Conservation (phyloP, 2,888 invertebrate species). For the Caenorhabditis sulstoni region DNA sequence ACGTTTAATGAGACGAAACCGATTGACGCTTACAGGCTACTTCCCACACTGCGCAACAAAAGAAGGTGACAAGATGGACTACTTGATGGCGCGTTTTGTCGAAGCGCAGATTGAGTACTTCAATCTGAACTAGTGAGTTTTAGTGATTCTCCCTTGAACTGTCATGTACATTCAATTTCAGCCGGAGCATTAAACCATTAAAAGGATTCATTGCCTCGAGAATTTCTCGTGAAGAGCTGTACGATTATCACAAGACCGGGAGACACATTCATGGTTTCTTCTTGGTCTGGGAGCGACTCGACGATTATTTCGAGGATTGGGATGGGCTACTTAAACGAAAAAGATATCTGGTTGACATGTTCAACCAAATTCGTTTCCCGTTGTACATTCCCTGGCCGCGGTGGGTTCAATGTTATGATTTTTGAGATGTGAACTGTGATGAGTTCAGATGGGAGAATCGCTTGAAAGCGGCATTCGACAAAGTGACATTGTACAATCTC, state of each 20-base stretch:
- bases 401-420: slow-evolving; percentile 9
- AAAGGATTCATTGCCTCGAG: background rate
- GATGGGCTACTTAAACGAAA: background rate
- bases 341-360: slow-evolving; percentile 47
- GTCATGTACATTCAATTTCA: slow-evolving; percentile 19
- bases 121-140: slow-evolving; percentile 23
- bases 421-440: too few species aligned
- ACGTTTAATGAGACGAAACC: too few species aligned
- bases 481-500: slow-evolving; percentile 10
- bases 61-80: background rate
- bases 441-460: slow-evolving; percentile 28
- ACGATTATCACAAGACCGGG: slow-evolving; percentile 21
- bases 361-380: slow-evolving; percentile 32
- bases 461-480: slow-evolving; percentile 33
- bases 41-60: slow-evolving; percentile 12
- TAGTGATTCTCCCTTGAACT: background rate
- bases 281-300: slow-evolving; percentile 1
- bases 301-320: background rate
- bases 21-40: slow-evolving; percentile 16
- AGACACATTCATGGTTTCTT: slow-evolving; percentile 57
- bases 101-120: slow-evolving; percentile 30
- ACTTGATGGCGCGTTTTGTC: slow-evolving; percentile 2
- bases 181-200: slow-evolving; percentile 5
- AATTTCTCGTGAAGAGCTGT: background rate
- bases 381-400: slow-evolving; percentile 2